A percentile compares a stretch with the other conserved stretches of the same genome.
phyloP scores from a whole-genome alignment of 1,140 invertebrate genomes.

The Nilaparvata lugens region DNA sequence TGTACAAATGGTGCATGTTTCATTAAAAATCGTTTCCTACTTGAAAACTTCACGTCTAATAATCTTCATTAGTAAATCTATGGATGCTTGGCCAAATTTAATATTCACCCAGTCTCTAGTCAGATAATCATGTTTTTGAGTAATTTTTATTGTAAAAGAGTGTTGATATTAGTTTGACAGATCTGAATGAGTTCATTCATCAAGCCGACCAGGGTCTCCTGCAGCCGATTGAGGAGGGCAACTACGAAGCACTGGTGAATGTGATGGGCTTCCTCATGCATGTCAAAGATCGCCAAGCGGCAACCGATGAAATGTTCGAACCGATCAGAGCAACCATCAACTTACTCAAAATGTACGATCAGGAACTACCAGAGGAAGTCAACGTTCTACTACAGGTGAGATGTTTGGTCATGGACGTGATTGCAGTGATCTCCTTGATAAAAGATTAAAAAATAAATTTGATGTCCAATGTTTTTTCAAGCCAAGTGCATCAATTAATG shows the following conservation, averaged over 20 bases:
- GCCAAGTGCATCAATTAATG: too few species aligned
- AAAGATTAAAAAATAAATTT: too few species aligned
- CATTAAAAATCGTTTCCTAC: too few species aligned
- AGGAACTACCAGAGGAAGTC: constrained; percentile 80
- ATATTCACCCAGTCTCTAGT: too few species aligned
- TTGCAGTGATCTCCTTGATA: too few species aligned
- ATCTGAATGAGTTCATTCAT: constrained; percentile 48
- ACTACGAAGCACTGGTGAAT: constrained; percentile 66
- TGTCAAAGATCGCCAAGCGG: constrained; percentile 66
- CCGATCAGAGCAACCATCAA: constrained; percentile 82
- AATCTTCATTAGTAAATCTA: too few species aligned
- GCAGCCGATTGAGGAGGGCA: constrained; percentile 69
- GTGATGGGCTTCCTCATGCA: constrained; percentile 76
- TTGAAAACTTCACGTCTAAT: too few species aligned
- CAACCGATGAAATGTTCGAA: constrained; percentile 88
- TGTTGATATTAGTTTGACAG: constrained; percentile 36
- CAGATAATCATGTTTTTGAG: too few species aligned
- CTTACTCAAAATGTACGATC: constrained; percentile 74
- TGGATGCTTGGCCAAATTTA: too few species aligned
- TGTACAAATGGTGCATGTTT: too few species aligned
- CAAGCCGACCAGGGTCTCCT: constrained; percentile 60
- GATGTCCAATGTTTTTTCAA: too few species aligned
- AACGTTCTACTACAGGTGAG: constrained; percentile 63
- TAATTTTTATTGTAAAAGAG: too few species aligned
- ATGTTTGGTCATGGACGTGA: background rate